Evolutionary conservation across 2,888 invertebrate species (phyloP).

Genomic region (Tupiocoris notatus): DNA sequence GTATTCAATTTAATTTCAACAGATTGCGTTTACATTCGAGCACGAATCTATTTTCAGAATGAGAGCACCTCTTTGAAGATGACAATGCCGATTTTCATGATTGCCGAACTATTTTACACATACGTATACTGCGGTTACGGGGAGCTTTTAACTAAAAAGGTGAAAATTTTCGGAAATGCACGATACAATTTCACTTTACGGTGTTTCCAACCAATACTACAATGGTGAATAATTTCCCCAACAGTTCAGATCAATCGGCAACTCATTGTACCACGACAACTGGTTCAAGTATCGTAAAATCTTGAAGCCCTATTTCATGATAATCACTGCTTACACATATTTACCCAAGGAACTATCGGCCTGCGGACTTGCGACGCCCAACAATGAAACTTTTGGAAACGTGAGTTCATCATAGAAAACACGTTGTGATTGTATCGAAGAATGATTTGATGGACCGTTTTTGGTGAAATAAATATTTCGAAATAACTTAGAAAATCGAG

Average conservation of each 20-base stretch:
- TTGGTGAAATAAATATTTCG: no score
- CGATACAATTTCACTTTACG: no score
- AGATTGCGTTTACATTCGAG: neutral
- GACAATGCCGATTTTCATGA: neutral
- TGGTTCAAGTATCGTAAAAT: neutral
- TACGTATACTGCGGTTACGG: slow-evolving; percentile 20
- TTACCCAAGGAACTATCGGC: slow-evolving; percentile 17
- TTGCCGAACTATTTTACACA: slow-evolving; percentile 17
- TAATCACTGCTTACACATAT: slow-evolving; percentile 7
- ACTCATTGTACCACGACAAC: slow-evolving; percentile 9
- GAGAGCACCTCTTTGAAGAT: neutral
- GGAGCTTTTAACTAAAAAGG: slow-evolving; percentile 4
- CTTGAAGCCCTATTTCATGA: slow-evolving; percentile 2
- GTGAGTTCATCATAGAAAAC: neutral
- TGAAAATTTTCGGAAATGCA: no score
- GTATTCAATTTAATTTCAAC: no score
- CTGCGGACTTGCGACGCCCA: slow-evolving; percentile 1
- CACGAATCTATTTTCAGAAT: neutral
- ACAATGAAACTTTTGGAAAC: slow-evolving; percentile 9
- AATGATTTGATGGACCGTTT: neutral
- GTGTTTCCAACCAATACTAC: no score
- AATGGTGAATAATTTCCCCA: no score
- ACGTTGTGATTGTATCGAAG: neutral
- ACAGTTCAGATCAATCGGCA: slow-evolving; percentile 10
- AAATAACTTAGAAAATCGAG: no score